Evolutionary conservation across 2,888 invertebrate species (phyloP), one percentile per base, ranked within the genome.

Genomic region (Noctua comes): DNA sequence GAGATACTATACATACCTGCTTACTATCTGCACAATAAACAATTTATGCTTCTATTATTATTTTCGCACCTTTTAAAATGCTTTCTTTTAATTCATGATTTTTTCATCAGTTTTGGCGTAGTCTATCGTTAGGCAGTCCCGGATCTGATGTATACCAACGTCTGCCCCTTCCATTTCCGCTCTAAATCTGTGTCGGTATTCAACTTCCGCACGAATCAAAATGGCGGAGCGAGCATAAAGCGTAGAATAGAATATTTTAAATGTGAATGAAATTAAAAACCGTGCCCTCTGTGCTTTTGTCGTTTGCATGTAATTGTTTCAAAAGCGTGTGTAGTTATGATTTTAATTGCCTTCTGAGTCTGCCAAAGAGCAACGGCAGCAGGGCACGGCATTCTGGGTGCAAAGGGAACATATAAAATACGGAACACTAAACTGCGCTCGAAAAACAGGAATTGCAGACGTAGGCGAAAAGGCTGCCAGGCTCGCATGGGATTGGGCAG

Each of bases 151-250:
- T 51, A 43, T 24, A 27, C 48, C 13, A 71, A 36, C 31, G n/a
- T 68, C 13, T 82, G 36, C 16, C 27, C 5, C 24, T 64, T 80
- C 68, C n/a, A 82, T 80, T 80, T 68, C 66, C n/a, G 8, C 40
- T 57, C 36, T 48, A 54, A n/a, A 24, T 76, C 62, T 48, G 54
- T 68, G 83, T 36, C 31, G 16, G 16, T 27, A 27, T 75, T 68
- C 51, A 81, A 59, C 75, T 73, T 51, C 75, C 59, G 75, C 75
- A 62, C 51, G 64, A 76, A 64, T 57, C 46, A 76, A 82, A 83
- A 82, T 82, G 76, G 80, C 40, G 62, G 13, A 11, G 40, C 24
- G 18, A 65, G 36, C 46, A 18, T n/a, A 51, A 36, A 54, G 36
- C 36, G 21, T 82, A 54, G 54, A 54, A 68, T 82, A 68, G 16